Conservation (phyloP, 1,140 invertebrate genomes). For the Microplitis demolitor region DNA sequence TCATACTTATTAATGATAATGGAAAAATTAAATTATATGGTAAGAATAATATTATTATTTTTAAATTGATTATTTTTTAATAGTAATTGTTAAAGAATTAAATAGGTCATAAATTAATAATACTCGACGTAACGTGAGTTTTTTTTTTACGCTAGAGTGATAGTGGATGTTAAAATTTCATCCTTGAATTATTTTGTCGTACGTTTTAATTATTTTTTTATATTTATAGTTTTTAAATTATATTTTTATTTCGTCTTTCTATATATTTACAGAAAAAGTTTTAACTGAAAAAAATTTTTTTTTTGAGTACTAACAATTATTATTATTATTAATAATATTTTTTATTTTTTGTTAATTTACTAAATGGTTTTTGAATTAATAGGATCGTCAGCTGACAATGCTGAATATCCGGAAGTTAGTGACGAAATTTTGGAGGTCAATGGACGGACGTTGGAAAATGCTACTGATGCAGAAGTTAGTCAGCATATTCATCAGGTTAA, state of each 20-base stretch:
- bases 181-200: not conserved
- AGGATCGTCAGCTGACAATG: conserved; percentile 91
- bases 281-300: too few species aligned
- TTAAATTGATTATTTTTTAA: not conserved
- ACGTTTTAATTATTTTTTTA: not conserved
- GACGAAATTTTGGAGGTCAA: conserved; percentile 97
- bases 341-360: not conserved
- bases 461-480: conserved; percentile 86
- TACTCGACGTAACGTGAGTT: not conserved
- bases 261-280: not conserved
- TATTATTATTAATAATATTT: not conserved
- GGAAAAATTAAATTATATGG: conserved; percentile 95
- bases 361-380: not conserved
- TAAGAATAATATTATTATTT: conserved; percentile 59
- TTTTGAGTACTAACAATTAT: not conserved
- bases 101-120: conserved; percentile 4
- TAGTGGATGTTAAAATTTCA: not conserved
- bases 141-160: not conserved
- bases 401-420: conserved; percentile 87
- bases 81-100: not conserved
- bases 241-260: not conserved
- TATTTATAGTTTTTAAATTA: not conserved
- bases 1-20: conserved; percentile 91
- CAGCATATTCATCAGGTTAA: conserved; percentile 91
- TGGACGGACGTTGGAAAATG: conserved; percentile 85